Evolutionary conservation across 2,797 vertebrate genomes (phyloP).

Genomic region (Tenualosa thibaudeaui): DNA sequence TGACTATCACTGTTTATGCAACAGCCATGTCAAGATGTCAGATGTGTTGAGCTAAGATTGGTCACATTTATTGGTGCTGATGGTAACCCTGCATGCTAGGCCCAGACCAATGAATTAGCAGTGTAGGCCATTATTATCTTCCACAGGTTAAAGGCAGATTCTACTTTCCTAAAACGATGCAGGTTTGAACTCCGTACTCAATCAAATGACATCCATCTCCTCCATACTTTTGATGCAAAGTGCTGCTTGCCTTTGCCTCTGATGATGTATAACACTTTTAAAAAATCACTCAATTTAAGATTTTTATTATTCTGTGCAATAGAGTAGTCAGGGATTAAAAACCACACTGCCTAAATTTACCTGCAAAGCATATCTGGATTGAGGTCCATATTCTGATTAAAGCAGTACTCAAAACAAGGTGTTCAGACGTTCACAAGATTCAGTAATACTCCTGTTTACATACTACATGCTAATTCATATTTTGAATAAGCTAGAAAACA

Average conservation of each 20-base stretch:
- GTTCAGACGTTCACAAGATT: too few species aligned
- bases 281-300: too few species aligned
- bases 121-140: not conserved
- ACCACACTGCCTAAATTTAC: too few species aligned
- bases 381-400: too few species aligned
- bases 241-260: too few species aligned
- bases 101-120: not conserved
- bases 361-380: too few species aligned
- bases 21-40: not conserved
- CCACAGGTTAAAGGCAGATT: not conserved
- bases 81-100: not conserved
- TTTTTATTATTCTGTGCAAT: too few species aligned
- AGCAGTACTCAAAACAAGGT: too few species aligned
- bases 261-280: too few species aligned
- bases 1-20: not conserved
- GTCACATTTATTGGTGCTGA: not conserved
- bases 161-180: not conserved
- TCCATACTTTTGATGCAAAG: not conserved
- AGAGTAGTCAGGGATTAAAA: too few species aligned
- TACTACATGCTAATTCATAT: not conserved
- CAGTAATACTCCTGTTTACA: not conserved
- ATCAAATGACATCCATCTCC: not conserved
- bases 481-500: too few species aligned
- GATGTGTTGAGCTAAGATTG: not conserved
- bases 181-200: not conserved